phyloP scores from a whole-genome alignment of 2,888 invertebrate species.

The Agrypnus murinus region DNA sequence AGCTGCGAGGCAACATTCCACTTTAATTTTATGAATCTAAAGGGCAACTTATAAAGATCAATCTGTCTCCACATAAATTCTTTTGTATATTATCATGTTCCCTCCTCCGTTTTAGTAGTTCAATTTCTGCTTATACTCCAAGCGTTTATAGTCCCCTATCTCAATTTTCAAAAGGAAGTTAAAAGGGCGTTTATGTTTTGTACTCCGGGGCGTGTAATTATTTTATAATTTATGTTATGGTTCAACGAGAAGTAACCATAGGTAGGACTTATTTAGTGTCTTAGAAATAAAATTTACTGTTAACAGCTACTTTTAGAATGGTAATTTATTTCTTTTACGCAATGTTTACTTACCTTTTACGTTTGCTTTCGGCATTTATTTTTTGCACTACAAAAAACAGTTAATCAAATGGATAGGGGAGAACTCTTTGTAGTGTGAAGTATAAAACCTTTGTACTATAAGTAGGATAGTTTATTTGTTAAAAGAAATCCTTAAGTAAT shows the following conservation, averaged over 20 bases:
- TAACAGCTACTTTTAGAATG: no score
- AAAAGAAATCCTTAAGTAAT: no score
- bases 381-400: no score
- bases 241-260: background rate
- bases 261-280: no score
- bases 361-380: no score
- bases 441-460: no score
- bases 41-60: constrained; percentile 35
- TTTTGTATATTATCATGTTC: constrained; percentile 39
- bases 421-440: no score
- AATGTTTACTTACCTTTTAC: no score
- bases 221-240: constrained; percentile 19
- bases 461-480: no score
- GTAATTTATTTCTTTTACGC: no score
- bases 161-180: constrained; percentile 29
- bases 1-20: background rate
- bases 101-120: constrained; percentile 32
- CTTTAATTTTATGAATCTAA: constrained; percentile 27
- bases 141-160: constrained; percentile 39
- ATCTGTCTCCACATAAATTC: constrained; percentile 35
- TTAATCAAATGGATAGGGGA: no score
- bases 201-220: constrained; percentile 33
- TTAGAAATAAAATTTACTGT: no score
- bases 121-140: constrained; percentile 26
- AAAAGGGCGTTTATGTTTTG: constrained; percentile 35